Percentiles rank a stretch among this genome's conserved stretches.
Conservation (phyloP, 2,888 invertebrate genomes). For the Elysia crispata region DNA sequence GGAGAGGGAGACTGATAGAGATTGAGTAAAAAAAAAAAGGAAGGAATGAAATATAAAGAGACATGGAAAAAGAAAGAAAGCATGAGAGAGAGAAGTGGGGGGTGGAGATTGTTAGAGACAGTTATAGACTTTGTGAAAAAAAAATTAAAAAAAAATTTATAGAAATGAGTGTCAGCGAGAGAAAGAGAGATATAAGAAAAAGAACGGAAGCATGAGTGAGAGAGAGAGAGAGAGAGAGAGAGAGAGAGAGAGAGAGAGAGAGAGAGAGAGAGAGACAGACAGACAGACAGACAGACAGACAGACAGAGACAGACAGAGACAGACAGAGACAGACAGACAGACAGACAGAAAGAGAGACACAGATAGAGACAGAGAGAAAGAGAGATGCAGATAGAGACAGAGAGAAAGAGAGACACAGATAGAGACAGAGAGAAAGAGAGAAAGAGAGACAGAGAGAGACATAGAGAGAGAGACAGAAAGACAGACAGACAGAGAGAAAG, state of each 20-base stretch:
- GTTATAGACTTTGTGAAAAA: too few relatives aligned
- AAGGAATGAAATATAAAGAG: too few relatives aligned
- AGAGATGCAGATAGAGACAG: not conserved
- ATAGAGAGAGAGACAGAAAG: too few relatives aligned
- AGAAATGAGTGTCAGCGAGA: not conserved
- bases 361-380: conserved; percentile 12
- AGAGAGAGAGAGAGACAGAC: not conserved
- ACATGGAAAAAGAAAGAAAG: conserved; percentile 6
- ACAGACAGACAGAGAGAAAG: too few relatives aligned
- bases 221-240: conserved; percentile 21
- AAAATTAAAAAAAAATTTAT: too few relatives aligned
- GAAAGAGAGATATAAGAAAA: conserved; percentile 20
- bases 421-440: too few relatives aligned
- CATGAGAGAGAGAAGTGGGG: too few relatives aligned
- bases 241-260: conserved; percentile 11
- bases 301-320: conserved; percentile 1
- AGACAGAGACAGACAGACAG: conserved; percentile 12
- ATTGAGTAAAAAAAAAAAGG: too few relatives aligned
- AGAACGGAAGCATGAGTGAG: conserved; percentile 1
- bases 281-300: conserved; percentile 6
- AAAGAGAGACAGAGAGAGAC: too few relatives aligned
- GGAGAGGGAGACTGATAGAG: too few relatives aligned
- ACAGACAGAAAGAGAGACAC: conserved; percentile 28
- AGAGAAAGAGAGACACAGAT: too few relatives aligned
- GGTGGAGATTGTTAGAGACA: too few relatives aligned